Conservation (phyloP, 2,113 vertebrate species). For the Phocoena phocoena region DNA sequence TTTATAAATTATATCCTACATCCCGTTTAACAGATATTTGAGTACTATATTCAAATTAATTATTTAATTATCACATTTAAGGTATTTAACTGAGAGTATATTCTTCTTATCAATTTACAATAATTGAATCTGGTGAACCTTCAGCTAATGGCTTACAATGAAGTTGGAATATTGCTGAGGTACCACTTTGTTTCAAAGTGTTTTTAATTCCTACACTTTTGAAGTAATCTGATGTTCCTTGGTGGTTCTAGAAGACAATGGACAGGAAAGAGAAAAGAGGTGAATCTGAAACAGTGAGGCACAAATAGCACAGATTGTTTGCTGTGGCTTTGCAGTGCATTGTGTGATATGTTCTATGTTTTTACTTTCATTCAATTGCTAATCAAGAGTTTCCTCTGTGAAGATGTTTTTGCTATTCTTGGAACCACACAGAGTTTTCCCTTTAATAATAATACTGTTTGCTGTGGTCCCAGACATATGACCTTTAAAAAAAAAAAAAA, state of each 20-base stretch:
- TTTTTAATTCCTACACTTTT: neutral
- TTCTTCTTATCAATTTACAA: constrained; percentile 15
- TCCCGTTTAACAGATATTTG: constrained; percentile 23
- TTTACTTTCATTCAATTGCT: constrained; percentile 69
- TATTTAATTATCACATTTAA: constrained; percentile 21
- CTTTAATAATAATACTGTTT: constrained; percentile 68
- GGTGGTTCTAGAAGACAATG: neutral
- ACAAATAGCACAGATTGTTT: constrained; percentile 3
- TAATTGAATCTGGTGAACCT: constrained; percentile 12
- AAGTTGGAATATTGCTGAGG: neutral
- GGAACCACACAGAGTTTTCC: constrained; percentile 52
- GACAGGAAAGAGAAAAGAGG: constrained; percentile 19
- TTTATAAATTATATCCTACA: constrained; percentile 20
- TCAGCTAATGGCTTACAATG: neutral
- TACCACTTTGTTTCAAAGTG: constrained; percentile 5
- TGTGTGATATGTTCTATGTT: neutral
- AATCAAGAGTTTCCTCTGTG: constrained; percentile 69
- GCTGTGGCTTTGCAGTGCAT: neutral
- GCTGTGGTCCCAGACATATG: constrained; percentile 44
- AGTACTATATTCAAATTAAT: constrained; percentile 13
- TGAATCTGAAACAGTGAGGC: neutral
- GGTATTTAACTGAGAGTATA: neutral
- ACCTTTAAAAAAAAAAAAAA: constrained; percentile 53
- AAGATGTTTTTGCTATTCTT: constrained; percentile 70
- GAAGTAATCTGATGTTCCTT: neutral